Evolutionary conservation across 2,113 vertebrate genomes (phyloP).

Genomic region (Mastomys coucha): DNA sequence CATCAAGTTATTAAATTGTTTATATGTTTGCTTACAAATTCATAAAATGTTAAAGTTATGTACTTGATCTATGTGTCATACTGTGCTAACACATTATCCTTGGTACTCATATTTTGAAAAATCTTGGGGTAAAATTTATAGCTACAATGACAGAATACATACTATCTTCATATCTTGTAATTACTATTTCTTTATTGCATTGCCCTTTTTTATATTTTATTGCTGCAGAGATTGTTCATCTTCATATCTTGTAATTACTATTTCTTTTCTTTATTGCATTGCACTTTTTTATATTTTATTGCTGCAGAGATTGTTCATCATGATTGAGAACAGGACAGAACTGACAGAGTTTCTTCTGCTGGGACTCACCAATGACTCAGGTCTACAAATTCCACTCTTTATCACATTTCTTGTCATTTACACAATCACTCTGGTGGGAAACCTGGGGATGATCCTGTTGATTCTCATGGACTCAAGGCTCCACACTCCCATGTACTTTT

Average conservation of each 20-base stretch:
- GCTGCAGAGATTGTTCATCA: neutral
- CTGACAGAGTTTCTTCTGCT: conserved; percentile 45
- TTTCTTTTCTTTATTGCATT: neutral
- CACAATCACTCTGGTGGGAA: conserved; percentile 31
- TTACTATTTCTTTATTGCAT: neutral
- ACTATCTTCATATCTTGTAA: neutral
- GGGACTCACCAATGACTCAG: conserved; percentile 30
- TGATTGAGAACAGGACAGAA: conserved; percentile 45
- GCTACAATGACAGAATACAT: neutral
- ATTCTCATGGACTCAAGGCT: neutral
- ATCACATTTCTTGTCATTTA: conserved; percentile 5
- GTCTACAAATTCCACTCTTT: conserved; percentile 15
- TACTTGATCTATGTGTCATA: neutral
- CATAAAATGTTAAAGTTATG: neutral
- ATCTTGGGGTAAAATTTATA: neutral
- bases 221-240: neutral
- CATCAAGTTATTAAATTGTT: neutral
- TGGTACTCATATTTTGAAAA: neutral
- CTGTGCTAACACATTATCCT: neutral
- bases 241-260: neutral
- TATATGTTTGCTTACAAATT: neutral
- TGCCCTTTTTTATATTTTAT: neutral
- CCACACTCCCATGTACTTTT: conserved; percentile 64
- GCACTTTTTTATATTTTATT: neutral
- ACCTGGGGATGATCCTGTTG: neutral